These are phyloP conservation scores for Stomatorhinus ivindoensis DNA, from an alignment of 2,113 vertebrate genomes.

Conservation along the genomic window DNA sequence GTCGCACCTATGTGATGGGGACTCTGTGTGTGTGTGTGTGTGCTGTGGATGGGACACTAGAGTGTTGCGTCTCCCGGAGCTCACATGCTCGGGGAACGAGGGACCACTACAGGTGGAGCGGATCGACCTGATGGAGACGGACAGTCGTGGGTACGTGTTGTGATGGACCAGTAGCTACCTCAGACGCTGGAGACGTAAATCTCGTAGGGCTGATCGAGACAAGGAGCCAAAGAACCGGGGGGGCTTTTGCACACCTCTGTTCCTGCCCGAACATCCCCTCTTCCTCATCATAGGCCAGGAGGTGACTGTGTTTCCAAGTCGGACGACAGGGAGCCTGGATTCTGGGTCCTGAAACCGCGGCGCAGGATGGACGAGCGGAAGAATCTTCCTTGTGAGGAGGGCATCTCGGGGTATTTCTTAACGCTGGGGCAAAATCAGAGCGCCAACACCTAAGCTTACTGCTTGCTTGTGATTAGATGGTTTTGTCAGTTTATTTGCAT, in stretches of 20 bases:
- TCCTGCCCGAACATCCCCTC: background rate
- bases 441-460: background rate
- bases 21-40: background rate
- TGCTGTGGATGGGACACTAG: background rate
- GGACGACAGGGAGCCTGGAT: background rate
- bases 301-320: background rate
- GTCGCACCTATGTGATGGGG: slow-evolving; percentile 50
- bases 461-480: background rate
- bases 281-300: background rate
- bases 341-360: background rate
- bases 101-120: background rate
- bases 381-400: background rate
- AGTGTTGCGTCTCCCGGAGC: background rate
- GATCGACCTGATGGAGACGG: background rate
- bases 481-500: background rate
- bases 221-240: background rate
- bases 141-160: background rate
- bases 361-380: background rate
- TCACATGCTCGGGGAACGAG: background rate
- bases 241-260: background rate
- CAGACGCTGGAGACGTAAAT: background rate
- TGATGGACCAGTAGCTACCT: background rate
- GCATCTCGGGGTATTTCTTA: background rate
- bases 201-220: background rate
- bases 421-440: background rate